These are phyloP conservation scores for Enhydra lutris DNA, from an alignment of 2,113 vertebrate species.

Conservation along the genomic window DNA sequence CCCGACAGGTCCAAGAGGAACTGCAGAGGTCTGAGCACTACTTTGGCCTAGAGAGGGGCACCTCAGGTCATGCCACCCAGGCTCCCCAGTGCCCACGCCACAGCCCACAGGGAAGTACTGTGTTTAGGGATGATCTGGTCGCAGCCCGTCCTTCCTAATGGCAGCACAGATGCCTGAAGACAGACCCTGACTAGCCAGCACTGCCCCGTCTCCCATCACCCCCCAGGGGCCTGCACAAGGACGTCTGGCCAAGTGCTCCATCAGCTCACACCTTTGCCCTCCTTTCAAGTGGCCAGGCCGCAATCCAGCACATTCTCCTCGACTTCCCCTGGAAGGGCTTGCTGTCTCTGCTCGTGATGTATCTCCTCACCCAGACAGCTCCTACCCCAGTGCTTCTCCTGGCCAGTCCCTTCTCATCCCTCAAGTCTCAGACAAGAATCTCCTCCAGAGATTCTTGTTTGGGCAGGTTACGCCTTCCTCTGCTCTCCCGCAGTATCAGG, in stretches of 20 bases:
- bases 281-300: background rate
- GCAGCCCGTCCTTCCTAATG: accelerated
- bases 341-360: background rate
- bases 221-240: background rate
- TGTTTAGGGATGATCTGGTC: background rate
- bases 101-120: background rate
- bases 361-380: background rate
- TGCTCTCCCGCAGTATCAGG: background rate
- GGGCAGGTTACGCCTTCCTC: background rate
- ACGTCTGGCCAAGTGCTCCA: background rate
- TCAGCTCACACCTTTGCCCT: background rate
- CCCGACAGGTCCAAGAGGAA: background rate
- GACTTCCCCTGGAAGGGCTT: background rate
- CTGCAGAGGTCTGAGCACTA: background rate
- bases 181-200: background rate
- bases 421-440: background rate
- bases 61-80: background rate
- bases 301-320: background rate
- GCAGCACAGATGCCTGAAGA: background rate
- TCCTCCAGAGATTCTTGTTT: background rate
- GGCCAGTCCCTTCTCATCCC: background rate
- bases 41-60: background rate
- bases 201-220: accelerated
- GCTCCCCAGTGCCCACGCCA: background rate
- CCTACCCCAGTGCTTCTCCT: background rate